Evolutionary conservation across 2,113 vertebrate species (phyloP).

Genomic region (Antennarius striatus): DNA sequence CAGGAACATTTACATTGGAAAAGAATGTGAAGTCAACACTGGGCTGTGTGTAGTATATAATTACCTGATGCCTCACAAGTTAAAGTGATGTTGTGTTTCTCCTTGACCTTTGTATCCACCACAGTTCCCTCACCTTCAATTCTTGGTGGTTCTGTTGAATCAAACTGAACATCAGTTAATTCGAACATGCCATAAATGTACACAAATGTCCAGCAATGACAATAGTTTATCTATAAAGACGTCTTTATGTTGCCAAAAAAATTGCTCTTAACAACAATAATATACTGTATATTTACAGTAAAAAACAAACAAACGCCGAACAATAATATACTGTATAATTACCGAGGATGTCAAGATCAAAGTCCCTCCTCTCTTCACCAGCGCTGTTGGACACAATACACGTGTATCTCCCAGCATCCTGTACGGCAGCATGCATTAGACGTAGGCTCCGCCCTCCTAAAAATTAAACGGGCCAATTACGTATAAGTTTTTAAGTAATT

Average conservation of each 20-base stretch:
- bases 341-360: slow-evolving; percentile 88
- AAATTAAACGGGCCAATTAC: slow-evolving; percentile 12
- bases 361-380: slow-evolving; percentile 88
- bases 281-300: no score
- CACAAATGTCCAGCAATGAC: no score
- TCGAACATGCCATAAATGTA: no score
- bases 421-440: slow-evolving; percentile 77
- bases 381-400: slow-evolving; percentile 89
- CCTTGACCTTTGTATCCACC: slow-evolving; percentile 90
- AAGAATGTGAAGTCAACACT: not conserved
- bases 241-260: no score
- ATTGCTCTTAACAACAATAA: no score
- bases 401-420: slow-evolving; percentile 87
- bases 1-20: not conserved
- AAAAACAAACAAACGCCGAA: not conserved
- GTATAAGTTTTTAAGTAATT: not conserved
- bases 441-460: slow-evolving; percentile 87
- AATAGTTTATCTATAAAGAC: no score
- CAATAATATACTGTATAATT: slow-evolving; percentile 8
- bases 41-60: not conserved
- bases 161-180: slow-evolving; percentile 10
- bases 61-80: slow-evolving; percentile 91
- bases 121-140: slow-evolving; percentile 83
- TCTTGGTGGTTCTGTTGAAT: slow-evolving; percentile 84
- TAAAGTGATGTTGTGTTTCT: slow-evolving; percentile 85